Conservation (phyloP, 2,113 vertebrate species). For the Cyanistes caeruleus region DNA sequence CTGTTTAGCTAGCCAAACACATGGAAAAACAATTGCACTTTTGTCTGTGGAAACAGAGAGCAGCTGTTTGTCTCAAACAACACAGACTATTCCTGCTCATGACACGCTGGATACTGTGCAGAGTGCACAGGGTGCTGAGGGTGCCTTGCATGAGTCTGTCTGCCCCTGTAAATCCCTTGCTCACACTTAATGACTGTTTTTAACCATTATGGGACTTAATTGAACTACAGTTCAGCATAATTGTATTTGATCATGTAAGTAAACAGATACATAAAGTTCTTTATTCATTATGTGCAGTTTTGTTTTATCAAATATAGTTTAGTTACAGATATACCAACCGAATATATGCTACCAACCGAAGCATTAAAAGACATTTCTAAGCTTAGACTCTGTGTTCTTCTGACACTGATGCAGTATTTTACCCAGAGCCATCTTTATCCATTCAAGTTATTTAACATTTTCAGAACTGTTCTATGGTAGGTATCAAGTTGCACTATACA, state of each 20-base stretch:
- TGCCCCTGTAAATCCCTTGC: background rate
- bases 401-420: background rate
- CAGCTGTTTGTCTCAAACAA: constrained; percentile 51
- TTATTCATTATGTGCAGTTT: background rate
- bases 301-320: background rate
- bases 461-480: background rate
- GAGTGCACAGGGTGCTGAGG: background rate
- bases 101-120: background rate
- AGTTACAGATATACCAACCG: background rate
- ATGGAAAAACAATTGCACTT: constrained; percentile 59
- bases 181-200: background rate
- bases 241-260: background rate
- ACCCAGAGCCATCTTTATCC: background rate
- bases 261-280: background rate
- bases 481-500: background rate
- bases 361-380: background rate
- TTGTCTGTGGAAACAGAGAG: constrained; percentile 50
- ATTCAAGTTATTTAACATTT: background rate
- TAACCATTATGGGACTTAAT: background rate
- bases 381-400: background rate
- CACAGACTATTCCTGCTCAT: background rate
- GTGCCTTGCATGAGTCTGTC: background rate
- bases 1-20: constrained; percentile 44
- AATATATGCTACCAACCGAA: too few relatives aligned
- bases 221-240: background rate